Conservation (phyloP, 1,140 invertebrate species). For the Phocides pigmalion region DNA sequence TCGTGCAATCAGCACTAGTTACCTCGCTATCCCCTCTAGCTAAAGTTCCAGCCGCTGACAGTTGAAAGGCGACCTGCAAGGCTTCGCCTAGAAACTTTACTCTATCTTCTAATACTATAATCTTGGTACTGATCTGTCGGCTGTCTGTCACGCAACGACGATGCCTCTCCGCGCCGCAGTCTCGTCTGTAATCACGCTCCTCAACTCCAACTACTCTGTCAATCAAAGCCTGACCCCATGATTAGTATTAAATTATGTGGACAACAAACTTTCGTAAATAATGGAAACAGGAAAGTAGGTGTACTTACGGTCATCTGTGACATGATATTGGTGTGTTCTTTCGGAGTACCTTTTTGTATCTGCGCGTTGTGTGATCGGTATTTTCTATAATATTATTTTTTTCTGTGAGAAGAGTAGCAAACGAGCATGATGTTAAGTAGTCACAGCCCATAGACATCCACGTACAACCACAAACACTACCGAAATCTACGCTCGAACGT, state of each 20-base stretch:
- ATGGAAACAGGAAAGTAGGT: no score
- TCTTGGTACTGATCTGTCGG: constrained; percentile 43
- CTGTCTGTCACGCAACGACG: constrained; percentile 54
- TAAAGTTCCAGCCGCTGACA: constrained; percentile 28
- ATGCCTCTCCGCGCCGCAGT: constrained; percentile 53
- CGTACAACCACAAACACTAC: no score
- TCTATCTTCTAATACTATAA: background rate
- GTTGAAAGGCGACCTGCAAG: constrained; percentile 23
- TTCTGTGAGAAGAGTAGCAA: no score
- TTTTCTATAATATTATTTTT: no score
- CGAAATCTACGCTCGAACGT: no score
- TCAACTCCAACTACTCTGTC: constrained; percentile 52
- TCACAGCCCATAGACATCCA: no score
- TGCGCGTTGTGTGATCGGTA: no score
- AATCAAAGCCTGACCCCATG: constrained; percentile 37
- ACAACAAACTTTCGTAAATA: constrained; percentile 15
- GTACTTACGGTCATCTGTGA: no score
- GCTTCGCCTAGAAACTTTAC: constrained; percentile 12
- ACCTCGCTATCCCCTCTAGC: constrained; percentile 7
- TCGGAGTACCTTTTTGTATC: no score
- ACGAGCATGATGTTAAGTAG: no score
- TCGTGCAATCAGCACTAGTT: constrained; percentile 9
- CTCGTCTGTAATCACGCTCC: constrained; percentile 50
- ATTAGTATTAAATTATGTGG: constrained; percentile 1
- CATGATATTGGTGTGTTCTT: no score